Percentiles rank a stretch among this genome's conserved stretches.
phyloP scores from a whole-genome alignment of 2,797 vertebrate species.

The Bradypodion pumilum region DNA sequence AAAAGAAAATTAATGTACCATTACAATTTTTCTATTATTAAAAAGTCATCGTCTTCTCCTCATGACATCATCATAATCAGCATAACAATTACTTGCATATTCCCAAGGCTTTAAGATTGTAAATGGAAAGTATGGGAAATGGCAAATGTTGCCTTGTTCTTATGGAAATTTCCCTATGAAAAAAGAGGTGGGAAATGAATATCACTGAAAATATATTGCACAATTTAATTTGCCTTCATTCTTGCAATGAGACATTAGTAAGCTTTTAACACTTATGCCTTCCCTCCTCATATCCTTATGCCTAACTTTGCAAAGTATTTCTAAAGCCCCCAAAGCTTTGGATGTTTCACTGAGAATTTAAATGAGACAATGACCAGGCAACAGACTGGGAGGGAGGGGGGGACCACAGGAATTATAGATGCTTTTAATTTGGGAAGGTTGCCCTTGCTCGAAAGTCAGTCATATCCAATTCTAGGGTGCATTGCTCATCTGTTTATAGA shows the following conservation, averaged over 20 bases:
- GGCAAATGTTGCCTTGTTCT: constrained; percentile 50
- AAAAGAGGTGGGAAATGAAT: constrained; percentile 39
- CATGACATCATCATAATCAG: constrained; percentile 57
- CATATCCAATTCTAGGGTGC: too few species aligned
- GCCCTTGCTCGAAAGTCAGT: too few species aligned
- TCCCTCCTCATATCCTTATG: neutral
- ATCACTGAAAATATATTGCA: constrained; percentile 30
- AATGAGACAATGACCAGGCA: constrained; percentile 26
- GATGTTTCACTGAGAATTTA: constrained; percentile 11
- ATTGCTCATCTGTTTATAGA: too few species aligned
- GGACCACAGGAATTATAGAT: neutral
- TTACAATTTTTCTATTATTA: constrained; percentile 21
- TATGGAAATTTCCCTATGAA: constrained; percentile 38
- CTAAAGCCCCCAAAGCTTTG: neutral
- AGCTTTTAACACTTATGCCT: constrained; percentile 15
- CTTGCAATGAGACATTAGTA: constrained; percentile 1
- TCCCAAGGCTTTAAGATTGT: constrained; percentile 64
- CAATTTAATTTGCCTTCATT: constrained; percentile 48
- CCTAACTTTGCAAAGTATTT: constrained; percentile 7
- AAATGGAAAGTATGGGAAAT: constrained; percentile 47
- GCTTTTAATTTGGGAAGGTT: neutral
- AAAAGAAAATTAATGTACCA: constrained; percentile 53
- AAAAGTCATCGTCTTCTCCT: constrained; percentile 51
- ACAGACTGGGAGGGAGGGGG: neutral
- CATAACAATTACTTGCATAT: constrained; percentile 51